These are phyloP conservation scores for Emys orbicularis DNA, from an alignment of 2,797 vertebrate genomes.

Conservation along the genomic window DNA sequence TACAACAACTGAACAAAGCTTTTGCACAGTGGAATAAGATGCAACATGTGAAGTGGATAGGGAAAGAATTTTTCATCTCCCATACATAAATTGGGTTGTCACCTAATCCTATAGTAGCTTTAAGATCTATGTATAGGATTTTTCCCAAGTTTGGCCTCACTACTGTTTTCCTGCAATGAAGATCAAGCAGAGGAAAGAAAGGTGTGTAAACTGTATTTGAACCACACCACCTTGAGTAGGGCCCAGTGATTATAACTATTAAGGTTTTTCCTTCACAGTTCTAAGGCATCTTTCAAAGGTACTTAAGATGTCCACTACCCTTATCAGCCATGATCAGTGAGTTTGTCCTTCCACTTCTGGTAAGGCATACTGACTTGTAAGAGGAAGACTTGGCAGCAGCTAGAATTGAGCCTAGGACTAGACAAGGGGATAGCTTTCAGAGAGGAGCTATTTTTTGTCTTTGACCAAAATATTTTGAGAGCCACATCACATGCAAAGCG, in stretches of 20 bases:
- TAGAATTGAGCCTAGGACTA: no score
- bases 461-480: no score
- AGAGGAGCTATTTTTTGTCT: no score
- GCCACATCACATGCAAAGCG: no score
- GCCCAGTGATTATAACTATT: no score
- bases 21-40: not conserved
- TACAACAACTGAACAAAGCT: no score
- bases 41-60: accelerated
- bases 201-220: not conserved
- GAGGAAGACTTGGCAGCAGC: not conserved
- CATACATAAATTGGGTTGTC: accelerated
- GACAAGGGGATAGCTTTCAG: no score
- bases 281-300: not conserved
- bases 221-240: not conserved
- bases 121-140: not conserved
- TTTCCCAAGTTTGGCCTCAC: not conserved
- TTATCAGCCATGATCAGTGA: no score
- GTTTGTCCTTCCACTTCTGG: no score
- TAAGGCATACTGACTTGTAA: not conserved
- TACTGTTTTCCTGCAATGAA: not conserved
- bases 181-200: not conserved
- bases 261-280: not conserved
- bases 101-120: not conserved
- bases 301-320: no score
- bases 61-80: not conserved